Evolutionary conservation across 2,888 invertebrate genomes (phyloP), one percentile per base, ranked within the genome.

Genomic region (Eucera pruinosa): DNA sequence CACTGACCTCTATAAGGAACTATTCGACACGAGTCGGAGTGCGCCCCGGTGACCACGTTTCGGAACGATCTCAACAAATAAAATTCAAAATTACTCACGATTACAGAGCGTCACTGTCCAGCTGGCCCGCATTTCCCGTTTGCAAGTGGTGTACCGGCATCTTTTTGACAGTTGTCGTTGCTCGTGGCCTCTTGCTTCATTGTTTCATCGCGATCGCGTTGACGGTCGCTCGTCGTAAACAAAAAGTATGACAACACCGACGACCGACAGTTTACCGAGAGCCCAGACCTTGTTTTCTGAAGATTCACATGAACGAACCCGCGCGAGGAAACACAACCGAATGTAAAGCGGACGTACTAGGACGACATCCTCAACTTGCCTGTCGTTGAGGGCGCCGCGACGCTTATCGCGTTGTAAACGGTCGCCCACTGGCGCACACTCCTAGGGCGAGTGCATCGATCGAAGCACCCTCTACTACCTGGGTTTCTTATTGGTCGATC

Each of bases 381-480:
- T 67, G 25, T 74, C 58, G 45, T 23, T 60, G 23, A 64, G 43
- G 52, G 58, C 50, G 43, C 58, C 81, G 41, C 81, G 75, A 79
- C 69, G 60, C 70, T 73, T 77, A 76, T 58, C 83, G 72, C 73
- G 75, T 69, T 80, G 74, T 52, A 74, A 76, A 78, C 75, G 74
- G 60, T 78, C 78, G 58, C 39, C 47, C 61, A 65, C 72, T 81
- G 76, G 68, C 80, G 80, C 82, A 78, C 67, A 54, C 82, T 83
- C 82, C 71, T 41, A 52, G 68, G 76, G 47, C 74, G 48, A 74
- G 45, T 25, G 80, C 74, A 85, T 85, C 84, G 84, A 85, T 85
- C 84, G 71, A 55, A 84, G 84, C 84, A 85, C 84, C 84, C 84
- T 84, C 84, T 84, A 84, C 83, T 64, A 81, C 67, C 79, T 64